Evolutionary conservation across 2,113 vertebrate species (phyloP), one percentile per base, ranked within the genome.

Genomic region (Elephas maximus): DNA sequence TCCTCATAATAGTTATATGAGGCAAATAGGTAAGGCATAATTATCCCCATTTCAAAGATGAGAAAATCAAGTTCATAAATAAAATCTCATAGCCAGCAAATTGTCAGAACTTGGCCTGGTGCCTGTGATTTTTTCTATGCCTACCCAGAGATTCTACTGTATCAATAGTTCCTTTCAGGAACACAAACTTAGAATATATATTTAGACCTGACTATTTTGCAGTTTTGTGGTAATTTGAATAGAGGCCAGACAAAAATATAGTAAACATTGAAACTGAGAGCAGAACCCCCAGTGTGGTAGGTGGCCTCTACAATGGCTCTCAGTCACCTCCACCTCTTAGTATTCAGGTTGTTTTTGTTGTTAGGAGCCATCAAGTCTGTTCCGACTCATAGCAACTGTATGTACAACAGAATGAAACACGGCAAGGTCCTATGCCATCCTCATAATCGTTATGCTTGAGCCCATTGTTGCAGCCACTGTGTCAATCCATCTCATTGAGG

Each of bases 21-120:
- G 11, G 6, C 53, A 28, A 95, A 37, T 23, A 84, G 62, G 65
- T 82, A 73, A 89, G 23, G 45, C 20, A 37, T 73, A 71, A 74
- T 84, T 80, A 71, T 48, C 45, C 11, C 30, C 17, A 78, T 79
- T 96, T 81, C 26, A 85, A 71, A 94, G 45, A 93, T 69, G 83
- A 93, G 79, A 79, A 89, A 92, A 57, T 78, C 65, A 96, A 41
- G 12, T 67, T 89, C 33, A 82, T 76, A 21, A 2, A 74, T 90
- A 91, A 79, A 97, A 77, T 37, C 20, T 92, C 30, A 79, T 44
- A 62, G 2, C 41, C 45, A 74, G 45, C 60, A 73, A 60, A 73
- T 71, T 28, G 53, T 30, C 44, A 78, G 33, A 95, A 78, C 45
- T 60, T 24, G 24, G 33, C 65, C 26, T 88, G 44, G 6, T 74